Conservation (phyloP, 2,888 invertebrate genomes). For the Acronicta psi region DNA sequence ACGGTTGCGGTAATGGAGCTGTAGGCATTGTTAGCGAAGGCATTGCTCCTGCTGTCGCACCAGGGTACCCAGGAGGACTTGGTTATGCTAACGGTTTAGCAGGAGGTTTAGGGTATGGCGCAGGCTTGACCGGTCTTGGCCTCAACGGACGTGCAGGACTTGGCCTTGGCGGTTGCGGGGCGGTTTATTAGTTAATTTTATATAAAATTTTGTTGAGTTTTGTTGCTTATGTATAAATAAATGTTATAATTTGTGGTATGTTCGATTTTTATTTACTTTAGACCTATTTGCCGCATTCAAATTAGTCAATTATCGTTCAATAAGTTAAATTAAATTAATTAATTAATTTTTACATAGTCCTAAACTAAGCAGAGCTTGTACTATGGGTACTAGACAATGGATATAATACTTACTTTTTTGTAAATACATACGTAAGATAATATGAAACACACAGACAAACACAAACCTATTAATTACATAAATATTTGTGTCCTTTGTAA, state of each 20-base stretch:
- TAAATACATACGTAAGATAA: no score
- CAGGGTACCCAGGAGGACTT: conserved; percentile 9
- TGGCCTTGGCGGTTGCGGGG: conserved; percentile 6
- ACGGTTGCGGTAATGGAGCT: conserved; percentile 37
- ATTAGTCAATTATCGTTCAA: no score
- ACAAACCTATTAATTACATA: no score
- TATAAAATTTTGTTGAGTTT: not conserved
- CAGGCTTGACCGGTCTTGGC: conserved; percentile 14
- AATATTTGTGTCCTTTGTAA: no score
- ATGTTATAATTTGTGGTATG: conserved; percentile 18
- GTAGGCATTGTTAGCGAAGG: conserved; percentile 48
- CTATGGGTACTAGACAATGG: no score
- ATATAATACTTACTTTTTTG: no score
- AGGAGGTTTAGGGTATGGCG: conserved; percentile 19
- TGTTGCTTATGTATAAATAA: conserved; percentile 24
- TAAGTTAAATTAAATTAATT: no score
- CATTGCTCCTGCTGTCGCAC: conserved; percentile 19
- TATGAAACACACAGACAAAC: no score
- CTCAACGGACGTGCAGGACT: conserved; percentile 9
- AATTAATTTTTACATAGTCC: no score
- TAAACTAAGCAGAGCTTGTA: no score
- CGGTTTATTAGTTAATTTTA: conserved; percentile 2
- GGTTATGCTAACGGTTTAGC: conserved; percentile 5
- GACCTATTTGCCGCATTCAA: no score
- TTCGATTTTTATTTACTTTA: conserved; percentile 18